Conservation (phyloP, 1,140 invertebrate species). For the Aphelenchoides avenae region DNA sequence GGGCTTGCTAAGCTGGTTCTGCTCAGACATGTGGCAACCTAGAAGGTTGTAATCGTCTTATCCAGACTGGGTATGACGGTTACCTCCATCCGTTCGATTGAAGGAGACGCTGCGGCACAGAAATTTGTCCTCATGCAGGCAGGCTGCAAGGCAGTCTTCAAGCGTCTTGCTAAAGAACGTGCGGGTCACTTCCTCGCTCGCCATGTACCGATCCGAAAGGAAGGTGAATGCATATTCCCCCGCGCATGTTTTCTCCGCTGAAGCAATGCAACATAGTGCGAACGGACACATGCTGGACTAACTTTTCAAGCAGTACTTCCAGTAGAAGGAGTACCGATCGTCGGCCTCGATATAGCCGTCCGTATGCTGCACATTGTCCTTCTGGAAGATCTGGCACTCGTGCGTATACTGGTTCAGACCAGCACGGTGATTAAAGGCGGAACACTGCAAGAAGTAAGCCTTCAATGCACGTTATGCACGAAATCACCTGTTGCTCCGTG, state of each 20-base stretch:
- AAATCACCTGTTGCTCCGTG: constrained; percentile 18
- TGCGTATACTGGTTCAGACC: constrained; percentile 38
- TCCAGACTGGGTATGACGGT: background rate
- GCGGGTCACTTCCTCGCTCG: constrained; percentile 34
- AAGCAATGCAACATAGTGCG: background rate
- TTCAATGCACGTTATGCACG: background rate
- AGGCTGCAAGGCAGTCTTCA: constrained; percentile 57
- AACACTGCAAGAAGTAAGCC: constrained; percentile 42
- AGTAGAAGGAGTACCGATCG: constrained; percentile 59
- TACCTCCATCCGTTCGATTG: constrained; percentile 56
- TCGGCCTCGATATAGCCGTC: constrained; percentile 58
- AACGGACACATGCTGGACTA: constrained; percentile 23
- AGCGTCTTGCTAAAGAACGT: constrained; percentile 28
- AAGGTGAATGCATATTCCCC: constrained; percentile 59
- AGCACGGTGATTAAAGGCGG: constrained; percentile 55
- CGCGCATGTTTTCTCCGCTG: constrained; percentile 49
- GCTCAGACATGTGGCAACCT: constrained; percentile 50
- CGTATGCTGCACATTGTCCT: constrained; percentile 53
- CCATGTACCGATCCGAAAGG: constrained; percentile 57
- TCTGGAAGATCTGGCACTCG: constrained; percentile 53
- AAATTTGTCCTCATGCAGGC: constrained; percentile 50
- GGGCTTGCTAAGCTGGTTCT: constrained; percentile 58
- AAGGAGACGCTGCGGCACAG: constrained; percentile 54
- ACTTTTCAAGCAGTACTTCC: constrained; percentile 59
- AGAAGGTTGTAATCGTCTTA: constrained; percentile 9